Evolutionary conservation across 2,797 vertebrate species (phyloP).

Genomic region (Coranthus polyacanthus): DNA sequence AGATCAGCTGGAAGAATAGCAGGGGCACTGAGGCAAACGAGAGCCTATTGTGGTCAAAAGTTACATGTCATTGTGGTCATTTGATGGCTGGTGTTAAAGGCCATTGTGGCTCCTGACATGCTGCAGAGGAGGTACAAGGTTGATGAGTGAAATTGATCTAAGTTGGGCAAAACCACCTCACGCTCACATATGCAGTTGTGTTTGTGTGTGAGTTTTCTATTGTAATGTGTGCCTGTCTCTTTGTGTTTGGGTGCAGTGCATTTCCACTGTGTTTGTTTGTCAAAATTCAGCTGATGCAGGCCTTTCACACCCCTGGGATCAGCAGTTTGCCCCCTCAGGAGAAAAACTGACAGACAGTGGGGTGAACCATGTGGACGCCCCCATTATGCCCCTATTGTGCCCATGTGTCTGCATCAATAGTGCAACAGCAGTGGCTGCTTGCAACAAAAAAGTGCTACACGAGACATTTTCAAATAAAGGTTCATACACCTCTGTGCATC

Average conservation of each 20-base stretch:
- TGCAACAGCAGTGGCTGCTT: conserved; percentile 48
- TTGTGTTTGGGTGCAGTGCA: conserved; percentile 27
- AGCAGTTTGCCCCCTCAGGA: conserved; percentile 82
- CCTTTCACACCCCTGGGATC: conserved; percentile 78
- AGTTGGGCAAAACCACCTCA: conserved; percentile 57
- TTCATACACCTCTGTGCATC: conserved; percentile 47
- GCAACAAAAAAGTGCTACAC: conserved; percentile 80
- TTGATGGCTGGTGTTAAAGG: conserved; percentile 65
- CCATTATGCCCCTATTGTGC: conserved; percentile 79
- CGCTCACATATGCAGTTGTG: conserved; percentile 19
- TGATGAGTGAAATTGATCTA: conserved; percentile 81
- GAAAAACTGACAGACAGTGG: conserved; percentile 58
- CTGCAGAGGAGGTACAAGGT: conserved; percentile 52
- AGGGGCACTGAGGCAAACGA: conserved; percentile 70
- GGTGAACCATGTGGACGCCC: conserved; percentile 67
- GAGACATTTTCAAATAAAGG: conserved; percentile 77
- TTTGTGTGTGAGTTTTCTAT: conserved; percentile 30
- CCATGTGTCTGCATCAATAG: conserved; percentile 73
- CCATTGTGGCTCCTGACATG: conserved; percentile 60
- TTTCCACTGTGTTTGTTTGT: conserved; percentile 73
- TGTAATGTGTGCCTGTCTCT: conserved; percentile 21
- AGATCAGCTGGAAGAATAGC: conserved; percentile 81
- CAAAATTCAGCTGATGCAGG: conserved; percentile 75
- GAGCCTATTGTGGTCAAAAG: conserved; percentile 74
- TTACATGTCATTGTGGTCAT: conserved; percentile 59